Evolutionary conservation across 2,113 vertebrate species (phyloP), one percentile per base, ranked within the genome.

Genomic region (Pluvialis apricaria): DNA sequence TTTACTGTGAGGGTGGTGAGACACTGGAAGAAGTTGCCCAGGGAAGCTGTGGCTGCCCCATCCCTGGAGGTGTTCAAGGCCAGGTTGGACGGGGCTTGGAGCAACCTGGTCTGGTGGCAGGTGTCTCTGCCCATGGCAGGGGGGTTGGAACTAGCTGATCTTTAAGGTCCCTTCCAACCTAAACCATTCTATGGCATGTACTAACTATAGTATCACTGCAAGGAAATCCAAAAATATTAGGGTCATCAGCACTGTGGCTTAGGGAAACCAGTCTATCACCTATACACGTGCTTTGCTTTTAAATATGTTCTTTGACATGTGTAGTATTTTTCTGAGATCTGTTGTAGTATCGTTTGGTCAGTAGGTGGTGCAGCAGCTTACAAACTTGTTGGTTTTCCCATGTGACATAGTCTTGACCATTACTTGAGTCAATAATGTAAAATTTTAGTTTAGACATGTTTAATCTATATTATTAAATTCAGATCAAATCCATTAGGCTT

Each of bases 281-380:
- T 36, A 31, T 21, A 76, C 15, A 29, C 1, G 1, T 72, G 14
- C 68, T 75, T 32, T 55, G 20, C 11, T 64, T 86, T 52, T 36
- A 76, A 40, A 25, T 32, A 3, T 32, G 3, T 88, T 78, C 28
- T 71, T 52, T 78, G 21, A 55, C 11, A 82, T 40, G 14, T 44
- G 8, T 32, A 17, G 13, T 49, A 6, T 62, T 68, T 95, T 47
- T 66, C 20, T 73, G 36, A 65, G 13, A 20, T 78, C 44, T 93
- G 64, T 22, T 95, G 26, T 83, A 49, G 64, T 60, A 78, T 80
- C 22, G 81, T 96, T 94, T 71, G 51, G 70, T 96, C 88, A 96
- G 86, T 87, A 97, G 89, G 79, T 96, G 86, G 82, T 95, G 84
- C 52, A 96, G 62, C 51, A 92, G 47, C 45, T 96, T 77, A 72